Base-by-base conservation (phyloP, 2,888 invertebrate species). In the Mellilla xanthometata region DNA sequence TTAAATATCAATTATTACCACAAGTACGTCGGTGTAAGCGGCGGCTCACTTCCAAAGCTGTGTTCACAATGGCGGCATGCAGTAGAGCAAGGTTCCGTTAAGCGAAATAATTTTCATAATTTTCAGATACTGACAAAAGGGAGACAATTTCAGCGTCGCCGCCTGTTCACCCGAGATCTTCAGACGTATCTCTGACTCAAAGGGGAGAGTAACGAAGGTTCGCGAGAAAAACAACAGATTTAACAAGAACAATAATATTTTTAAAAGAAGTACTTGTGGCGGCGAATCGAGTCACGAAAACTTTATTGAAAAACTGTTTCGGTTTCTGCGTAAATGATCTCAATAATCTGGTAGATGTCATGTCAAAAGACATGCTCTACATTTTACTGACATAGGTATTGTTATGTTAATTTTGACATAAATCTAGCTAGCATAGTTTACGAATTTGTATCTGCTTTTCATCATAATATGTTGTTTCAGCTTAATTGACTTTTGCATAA, bases 71-170 rank as follows among this genome's bases (percentile, higher is more conserved):
- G 29, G 12, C 47, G 51, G 35, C 35, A 51, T 51, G 42, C 52
- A 51, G 36, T 39, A 56, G 52, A 38, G 39, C 36, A 39, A 43
- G 53, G 54, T 39, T 30, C 45, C 39, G 54, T 52, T 54, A 44
- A 47, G 38, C 38, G 30, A 54, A 62, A 65, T 60, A 45, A 56
- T 58, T 56, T 62, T 58, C 50, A 57, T 53, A 50, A 59, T 59
- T 59, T 53, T 39, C 29, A 23, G 40, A 41, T 44, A 44, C 31
- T 26, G 53, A 50, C 42, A 31, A 51, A 52, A 53, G 48, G 32
- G 27, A 31, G 42, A 39, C 39, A 35, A 35, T 49, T 42, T 35
- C 39, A 15, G 38, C 46, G 41, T 39, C 27, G 39, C 33, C 13
- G 39, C 33, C 13, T 36, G 31, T 12, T 36, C 38, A 32, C 30